phyloP scores from a whole-genome alignment of 2,888 invertebrate species.

The Charanyca ferruginea region DNA sequence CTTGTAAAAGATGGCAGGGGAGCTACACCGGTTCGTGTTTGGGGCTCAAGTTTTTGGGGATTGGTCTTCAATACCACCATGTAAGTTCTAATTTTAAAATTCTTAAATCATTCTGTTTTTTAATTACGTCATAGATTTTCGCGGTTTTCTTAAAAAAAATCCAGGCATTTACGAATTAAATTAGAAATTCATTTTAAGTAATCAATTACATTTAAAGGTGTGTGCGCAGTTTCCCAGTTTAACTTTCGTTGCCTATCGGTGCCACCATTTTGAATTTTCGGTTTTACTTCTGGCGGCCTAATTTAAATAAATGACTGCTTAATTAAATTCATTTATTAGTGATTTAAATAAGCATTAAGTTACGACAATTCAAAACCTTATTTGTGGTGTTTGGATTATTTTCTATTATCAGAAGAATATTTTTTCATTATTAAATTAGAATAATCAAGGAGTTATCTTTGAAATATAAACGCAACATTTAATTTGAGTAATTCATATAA shows the following conservation, averaged over 20 bases:
- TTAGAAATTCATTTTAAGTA: neutral
- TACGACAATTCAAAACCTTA: neutral
- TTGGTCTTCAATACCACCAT: conserved; percentile 53
- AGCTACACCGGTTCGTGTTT: conserved; percentile 66
- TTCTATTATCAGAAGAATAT: neutral
- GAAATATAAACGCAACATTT: neutral
- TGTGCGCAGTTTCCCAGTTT: conserved; percentile 43
- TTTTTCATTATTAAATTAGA: neutral
- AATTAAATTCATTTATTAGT: neutral
- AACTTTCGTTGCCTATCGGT: neutral
- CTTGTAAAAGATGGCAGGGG: conserved; percentile 71
- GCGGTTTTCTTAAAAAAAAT: neutral
- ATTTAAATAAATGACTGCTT: conserved; percentile 6
- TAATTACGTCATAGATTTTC: conserved; percentile 20
- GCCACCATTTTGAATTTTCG: conserved; percentile 45
- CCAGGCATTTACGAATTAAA: neutral
- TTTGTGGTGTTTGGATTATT: neutral
- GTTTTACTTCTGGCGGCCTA: neutral
- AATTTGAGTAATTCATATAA: neutral
- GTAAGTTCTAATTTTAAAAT: conserved; percentile 53
- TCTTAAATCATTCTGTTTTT: conserved; percentile 3
- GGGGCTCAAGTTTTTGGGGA: conserved; percentile 41
- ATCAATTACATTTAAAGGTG: conserved; percentile 15
- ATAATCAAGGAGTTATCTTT: neutral
- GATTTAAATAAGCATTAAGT: neutral